phyloP scores from a whole-genome alignment of 2,797 vertebrate species.

The Buphagus erythrorhynchus region DNA sequence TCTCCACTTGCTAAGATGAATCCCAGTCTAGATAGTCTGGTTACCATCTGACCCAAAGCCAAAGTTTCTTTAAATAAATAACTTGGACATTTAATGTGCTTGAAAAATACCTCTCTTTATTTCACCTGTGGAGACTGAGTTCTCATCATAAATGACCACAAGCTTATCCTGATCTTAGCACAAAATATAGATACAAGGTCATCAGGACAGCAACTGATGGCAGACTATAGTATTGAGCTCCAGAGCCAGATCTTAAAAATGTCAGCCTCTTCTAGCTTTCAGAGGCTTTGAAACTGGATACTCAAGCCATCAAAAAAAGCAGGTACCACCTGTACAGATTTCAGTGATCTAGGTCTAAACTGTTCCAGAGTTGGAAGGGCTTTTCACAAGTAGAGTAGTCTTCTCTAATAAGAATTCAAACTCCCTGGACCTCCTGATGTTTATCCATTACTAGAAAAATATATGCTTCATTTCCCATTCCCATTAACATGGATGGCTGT shows the following conservation, averaged over 20 bases:
- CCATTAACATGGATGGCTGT: constrained; percentile 47
- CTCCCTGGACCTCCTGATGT: constrained; percentile 44
- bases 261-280: not conserved
- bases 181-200: not conserved
- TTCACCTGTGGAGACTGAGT: not conserved
- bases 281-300: not conserved
- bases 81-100: not conserved
- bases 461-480: constrained; percentile 54
- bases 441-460: constrained; percentile 60
- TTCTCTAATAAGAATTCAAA: constrained; percentile 51
- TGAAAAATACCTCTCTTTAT: not conserved
- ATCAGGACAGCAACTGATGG: not conserved
- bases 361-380: not conserved
- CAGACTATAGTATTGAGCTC: not conserved
- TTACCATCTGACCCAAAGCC: not conserved
- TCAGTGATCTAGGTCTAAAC: constrained; percentile 11
- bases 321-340: not conserved
- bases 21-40: not conserved
- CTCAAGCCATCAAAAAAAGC: not conserved
- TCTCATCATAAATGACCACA: not conserved
- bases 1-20: not conserved
- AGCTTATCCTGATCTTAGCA: not conserved
- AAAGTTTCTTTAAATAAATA: not conserved
- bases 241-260: not conserved
- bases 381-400: not conserved